Percentiles rank a stretch among this genome's conserved stretches.
Evolutionary conservation across 1,140 invertebrate genomes (phyloP).

Genomic region (Heliconius nattereri): DNA sequence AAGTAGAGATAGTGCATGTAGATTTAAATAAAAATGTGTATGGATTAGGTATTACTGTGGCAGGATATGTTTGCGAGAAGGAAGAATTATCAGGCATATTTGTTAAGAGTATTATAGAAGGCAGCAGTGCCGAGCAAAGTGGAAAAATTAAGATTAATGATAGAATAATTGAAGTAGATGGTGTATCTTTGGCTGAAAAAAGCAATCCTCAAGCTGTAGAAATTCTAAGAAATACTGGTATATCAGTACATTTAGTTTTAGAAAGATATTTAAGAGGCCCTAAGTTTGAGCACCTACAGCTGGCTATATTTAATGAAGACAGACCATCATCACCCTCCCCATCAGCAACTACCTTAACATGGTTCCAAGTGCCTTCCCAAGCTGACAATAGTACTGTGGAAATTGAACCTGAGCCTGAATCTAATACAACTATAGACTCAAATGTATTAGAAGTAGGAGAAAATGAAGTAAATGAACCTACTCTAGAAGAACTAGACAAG

Average conservation of each 20-base stretch:
- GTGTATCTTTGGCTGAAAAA: slow-evolving; percentile 89
- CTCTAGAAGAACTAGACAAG: slow-evolving; percentile 81
- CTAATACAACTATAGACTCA: slow-evolving; percentile 84
- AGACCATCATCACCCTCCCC: slow-evolving; percentile 85
- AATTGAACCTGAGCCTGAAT: slow-evolving; percentile 85
- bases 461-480: slow-evolving; percentile 77
- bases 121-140: slow-evolving; percentile 93
- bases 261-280: slow-evolving; percentile 93
- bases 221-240: slow-evolving; percentile 91
- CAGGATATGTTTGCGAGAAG: slow-evolving; percentile 86
- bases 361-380: slow-evolving; percentile 85
- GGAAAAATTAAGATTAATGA: slow-evolving; percentile 95
- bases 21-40: slow-evolving; percentile 85
- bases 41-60: slow-evolving; percentile 85
- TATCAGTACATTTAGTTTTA: slow-evolving; percentile 89
- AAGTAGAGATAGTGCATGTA: slow-evolving; percentile 84
- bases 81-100: slow-evolving; percentile 97
- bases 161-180: slow-evolving; percentile 94
- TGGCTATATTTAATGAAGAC: slow-evolving; percentile 88
- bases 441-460: slow-evolving; percentile 79
- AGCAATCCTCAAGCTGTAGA: slow-evolving; percentile 96
- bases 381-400: slow-evolving; percentile 81
- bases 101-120: slow-evolving; percentile 96
- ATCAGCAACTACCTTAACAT: slow-evolving; percentile 88
- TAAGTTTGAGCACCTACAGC: slow-evolving; percentile 94